Evolutionary conservation across 1,140 invertebrate species (phyloP).

Genomic region (Penaeus chinensis): DNA sequence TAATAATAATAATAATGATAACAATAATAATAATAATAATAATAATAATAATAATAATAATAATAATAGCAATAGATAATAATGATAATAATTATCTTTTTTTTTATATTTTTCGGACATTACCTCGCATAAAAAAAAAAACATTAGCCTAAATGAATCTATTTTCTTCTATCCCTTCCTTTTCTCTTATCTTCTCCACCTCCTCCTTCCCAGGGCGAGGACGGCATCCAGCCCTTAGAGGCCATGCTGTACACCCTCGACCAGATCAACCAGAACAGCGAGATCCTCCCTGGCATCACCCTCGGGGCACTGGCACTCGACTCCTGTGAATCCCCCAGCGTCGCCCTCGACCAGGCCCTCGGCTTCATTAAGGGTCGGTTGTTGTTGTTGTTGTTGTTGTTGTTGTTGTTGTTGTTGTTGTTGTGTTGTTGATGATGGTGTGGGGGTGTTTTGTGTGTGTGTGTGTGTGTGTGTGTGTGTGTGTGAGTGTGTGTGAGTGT

Average conservation of each 20-base stretch:
- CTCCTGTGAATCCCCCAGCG: slow-evolving; percentile 71
- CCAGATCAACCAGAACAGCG: slow-evolving; percentile 71
- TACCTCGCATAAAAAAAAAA: no score
- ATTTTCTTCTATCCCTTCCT: not conserved
- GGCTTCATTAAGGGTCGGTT: slow-evolving; percentile 72
- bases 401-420: not conserved
- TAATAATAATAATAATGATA: no score
- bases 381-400: not conserved
- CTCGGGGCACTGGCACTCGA: slow-evolving; percentile 72
- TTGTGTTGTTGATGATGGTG: not conserved
- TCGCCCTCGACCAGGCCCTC: slow-evolving; percentile 72
- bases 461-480: not conserved
- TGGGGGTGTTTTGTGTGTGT: not conserved
- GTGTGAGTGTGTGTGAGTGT: no score
- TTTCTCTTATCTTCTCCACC: not conserved
- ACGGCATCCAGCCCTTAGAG: slow-evolving; percentile 73
- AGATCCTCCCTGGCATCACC: slow-evolving; percentile 71
- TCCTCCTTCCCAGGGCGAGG: slow-evolving; percentile 67
- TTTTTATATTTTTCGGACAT: no score
- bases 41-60: no score
- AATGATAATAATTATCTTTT: no score
- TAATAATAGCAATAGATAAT: no score
- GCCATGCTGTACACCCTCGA: slow-evolving; percentile 72
- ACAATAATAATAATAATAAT: no score
- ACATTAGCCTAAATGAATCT: no score